Base-by-base conservation (phyloP, 1,140 invertebrate species). In the Bombus soroeensis region DNA sequence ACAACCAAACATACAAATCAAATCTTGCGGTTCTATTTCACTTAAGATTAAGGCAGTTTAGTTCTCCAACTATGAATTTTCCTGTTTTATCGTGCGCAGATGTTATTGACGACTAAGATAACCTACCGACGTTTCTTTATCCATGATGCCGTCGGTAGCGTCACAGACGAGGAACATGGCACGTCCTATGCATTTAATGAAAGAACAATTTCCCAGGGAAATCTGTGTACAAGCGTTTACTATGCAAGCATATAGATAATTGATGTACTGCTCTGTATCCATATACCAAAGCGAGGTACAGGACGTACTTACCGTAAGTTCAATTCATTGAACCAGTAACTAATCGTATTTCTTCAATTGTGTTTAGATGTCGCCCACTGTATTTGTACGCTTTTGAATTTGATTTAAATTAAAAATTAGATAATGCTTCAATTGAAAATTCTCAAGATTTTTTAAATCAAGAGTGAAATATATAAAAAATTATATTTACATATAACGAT, bases 361-460 rank as follows among this genome's bases (percentile, higher is more conserved):
- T 34, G 43, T 70, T 34, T 53, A 89, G 87, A 88, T 88, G 88
- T 80, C 88, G 79, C 83, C 15, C 22, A 43, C 37, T 81, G 88
- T 68, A 68, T 59, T 75, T 34, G 39, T 25, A 34, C 28, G 18
- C 22, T 6, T 18, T 3, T 71, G 18, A 12, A 25, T 0, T 71
- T 39, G 0, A 34, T 39, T 28, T 10, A 5, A 28, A 68, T 37
- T 25, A 25, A 68, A 37, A 22, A 10, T 18, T 37, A 12, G 9
- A 25, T 32, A 32, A 66, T 37, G 5, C 9, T 34, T 66, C 2
- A 66, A 34, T 66, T 32, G 13, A 32, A 47, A 66, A n/a, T 5
- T 18, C 6, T n/a, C 12, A 64, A 18, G 12, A 18, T 5, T 66
- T 53, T 53, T 53, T 22, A 22, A 0, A 53, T 53, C 6, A 53